Evolutionary conservation across 2,113 vertebrate genomes (phyloP), one percentile per base, ranked within the genome.

Genomic region (Lamprologus ornatipinnis): DNA sequence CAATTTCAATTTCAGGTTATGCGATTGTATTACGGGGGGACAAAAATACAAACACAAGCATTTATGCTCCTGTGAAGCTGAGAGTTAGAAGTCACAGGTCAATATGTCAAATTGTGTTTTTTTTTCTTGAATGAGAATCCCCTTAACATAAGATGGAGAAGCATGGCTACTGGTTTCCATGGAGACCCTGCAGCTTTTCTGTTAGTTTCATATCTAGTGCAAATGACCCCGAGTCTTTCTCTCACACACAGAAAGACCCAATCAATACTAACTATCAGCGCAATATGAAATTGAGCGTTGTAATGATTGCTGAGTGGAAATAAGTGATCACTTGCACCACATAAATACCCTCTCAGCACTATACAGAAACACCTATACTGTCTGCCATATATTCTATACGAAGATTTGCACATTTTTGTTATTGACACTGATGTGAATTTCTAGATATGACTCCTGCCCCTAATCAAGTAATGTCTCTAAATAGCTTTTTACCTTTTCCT

Each of bases 81-180:
- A 58, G 21, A 83, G 21, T 26, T 47, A n/a, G 60, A 63, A 37
- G 17, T 23, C 53, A 53, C 11, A 70, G 80, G 60, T 90, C 53
- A 85, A 51, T 84, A 21, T 26, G 79, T 87, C 26, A 86, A 68
- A 78, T 9, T 8, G 5, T 33, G 23, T 84, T 57, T 80, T 53
- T 53, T 53, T 86, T 54, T 45, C 31, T 82, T 88, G 47, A 92
- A 85, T 78, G 45, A 78, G 68, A 57, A 85, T 31, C 60, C 85
- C 75, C 75, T 86, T 26, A 89, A 70, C 6, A 2, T 54, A 84
- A 73, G 54, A 53, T 10, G 60, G 63, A 85, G 80, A 83, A 80
- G n/a, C 63, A 81, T 87, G 87, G n/a, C 86, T 91, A 31, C 83
- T 31, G 7, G 90, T 93, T 89, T 88, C 93, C 92, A 94, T 93